Evolutionary conservation across 2,888 invertebrate species (phyloP).

Genomic region (Isoperla grammatica): DNA sequence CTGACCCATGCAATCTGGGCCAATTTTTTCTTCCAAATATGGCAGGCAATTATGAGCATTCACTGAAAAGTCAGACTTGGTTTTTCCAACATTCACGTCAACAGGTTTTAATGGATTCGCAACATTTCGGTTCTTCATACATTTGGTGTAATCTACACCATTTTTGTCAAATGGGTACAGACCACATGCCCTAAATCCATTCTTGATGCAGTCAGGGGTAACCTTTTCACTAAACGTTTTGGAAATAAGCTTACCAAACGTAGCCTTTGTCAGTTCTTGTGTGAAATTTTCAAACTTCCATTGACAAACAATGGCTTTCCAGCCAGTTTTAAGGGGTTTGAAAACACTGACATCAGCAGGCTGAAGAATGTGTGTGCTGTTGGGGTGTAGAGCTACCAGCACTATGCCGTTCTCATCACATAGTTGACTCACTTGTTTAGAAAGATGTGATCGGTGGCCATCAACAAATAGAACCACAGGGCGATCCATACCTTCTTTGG

Average conservation of each 20-base stretch:
- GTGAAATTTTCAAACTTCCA: too few relatives aligned
- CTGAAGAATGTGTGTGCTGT: slow-evolving; percentile 30
- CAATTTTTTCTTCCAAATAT: too few relatives aligned
- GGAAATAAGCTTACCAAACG: too few relatives aligned
- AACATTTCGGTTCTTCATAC: too few relatives aligned
- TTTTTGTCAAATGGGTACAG: slow-evolving; percentile 33
- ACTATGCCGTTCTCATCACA: slow-evolving; percentile 26
- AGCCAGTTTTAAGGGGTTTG: slow-evolving; percentile 27
- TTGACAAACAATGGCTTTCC: slow-evolving; percentile 23
- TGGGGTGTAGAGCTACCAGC: slow-evolving; percentile 28
- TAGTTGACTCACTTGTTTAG: slow-evolving; percentile 23
- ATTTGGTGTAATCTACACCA: slow-evolving; percentile 33
- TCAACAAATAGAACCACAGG: slow-evolving; percentile 34
- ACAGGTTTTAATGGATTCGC: too few relatives aligned
- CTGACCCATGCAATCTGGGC: too few relatives aligned
- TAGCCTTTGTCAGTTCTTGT: too few relatives aligned
- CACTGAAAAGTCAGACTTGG: too few relatives aligned
- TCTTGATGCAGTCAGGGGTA: too few relatives aligned
- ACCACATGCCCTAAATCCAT: slow-evolving; percentile 32
- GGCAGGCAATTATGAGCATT: too few relatives aligned
- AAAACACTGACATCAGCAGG: slow-evolving; percentile 31
- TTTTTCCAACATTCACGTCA: too few relatives aligned
- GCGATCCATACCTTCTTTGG: slow-evolving; percentile 29
- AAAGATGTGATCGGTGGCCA: slow-evolving; percentile 28
- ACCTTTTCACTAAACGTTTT: too few relatives aligned